Evolutionary conservation across 2,888 invertebrate species (phyloP).

Genomic region (Phaonia tiefii): DNA sequence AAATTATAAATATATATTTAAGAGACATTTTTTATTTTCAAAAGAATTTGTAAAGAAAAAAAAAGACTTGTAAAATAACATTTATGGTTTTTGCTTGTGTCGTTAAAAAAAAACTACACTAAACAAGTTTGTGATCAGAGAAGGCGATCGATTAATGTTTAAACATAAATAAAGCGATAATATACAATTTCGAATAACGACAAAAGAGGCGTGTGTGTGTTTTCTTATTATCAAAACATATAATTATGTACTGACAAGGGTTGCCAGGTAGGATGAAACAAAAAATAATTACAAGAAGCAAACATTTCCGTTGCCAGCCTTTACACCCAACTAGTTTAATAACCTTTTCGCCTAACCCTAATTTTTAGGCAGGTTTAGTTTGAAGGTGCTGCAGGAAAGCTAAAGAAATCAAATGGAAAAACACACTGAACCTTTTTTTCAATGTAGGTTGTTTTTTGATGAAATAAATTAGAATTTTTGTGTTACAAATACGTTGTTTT

Average conservation of each 20-base stretch:
- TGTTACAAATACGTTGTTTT: too few relatives aligned
- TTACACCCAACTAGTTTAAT: too few relatives aligned
- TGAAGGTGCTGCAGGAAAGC: too few relatives aligned
- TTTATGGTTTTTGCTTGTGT: not conserved
- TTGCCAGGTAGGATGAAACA: not conserved
- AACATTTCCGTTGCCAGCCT: too few relatives aligned
- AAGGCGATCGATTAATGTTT: constrained; percentile 11
- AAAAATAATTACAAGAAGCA: too few relatives aligned
- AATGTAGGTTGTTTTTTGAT: too few relatives aligned
- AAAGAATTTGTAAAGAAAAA: constrained; percentile 41
- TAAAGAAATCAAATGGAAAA: too few relatives aligned
- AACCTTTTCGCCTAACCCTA: too few relatives aligned
- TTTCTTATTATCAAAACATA: not conserved
- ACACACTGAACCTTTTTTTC: too few relatives aligned
- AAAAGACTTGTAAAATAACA: not conserved
- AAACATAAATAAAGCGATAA: constrained; percentile 1
- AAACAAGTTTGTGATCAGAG: constrained; percentile 18
- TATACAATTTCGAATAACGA: constrained; percentile 1
- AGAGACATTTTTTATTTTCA: constrained; percentile 12
- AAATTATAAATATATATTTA: constrained; percentile 29
- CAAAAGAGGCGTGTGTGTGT: constrained; percentile 3
- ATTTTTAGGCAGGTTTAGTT: too few relatives aligned
- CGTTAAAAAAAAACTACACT: not conserved
- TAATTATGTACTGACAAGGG: not conserved
- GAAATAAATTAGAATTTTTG: too few relatives aligned